Evolutionary conservation across 2,113 vertebrate genomes (phyloP).

Genomic region (Elephas maximus): DNA sequence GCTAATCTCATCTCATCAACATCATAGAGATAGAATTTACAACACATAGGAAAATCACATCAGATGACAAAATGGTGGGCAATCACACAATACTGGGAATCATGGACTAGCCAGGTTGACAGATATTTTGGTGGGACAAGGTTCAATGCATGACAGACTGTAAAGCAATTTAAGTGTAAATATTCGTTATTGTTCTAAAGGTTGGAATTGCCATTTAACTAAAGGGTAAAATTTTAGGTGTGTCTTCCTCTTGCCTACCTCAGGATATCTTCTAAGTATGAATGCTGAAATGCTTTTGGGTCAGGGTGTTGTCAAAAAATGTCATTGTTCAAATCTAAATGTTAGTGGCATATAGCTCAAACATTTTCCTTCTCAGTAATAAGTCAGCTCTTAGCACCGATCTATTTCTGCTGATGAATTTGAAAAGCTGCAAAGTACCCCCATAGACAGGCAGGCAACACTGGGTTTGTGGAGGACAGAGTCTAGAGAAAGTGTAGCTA

Average conservation of each 20-base stretch:
- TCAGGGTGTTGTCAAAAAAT: neutral
- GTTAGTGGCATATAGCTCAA: neutral
- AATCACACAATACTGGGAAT: too few species aligned
- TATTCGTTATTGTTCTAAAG: neutral
- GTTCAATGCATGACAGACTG: too few species aligned
- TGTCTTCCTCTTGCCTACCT: neutral
- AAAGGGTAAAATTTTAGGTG: neutral
- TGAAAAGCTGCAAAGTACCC: neutral
- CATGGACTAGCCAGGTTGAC: too few species aligned
- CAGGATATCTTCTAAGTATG: neutral
- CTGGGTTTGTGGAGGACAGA: too few species aligned
- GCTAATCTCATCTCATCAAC: too few species aligned
- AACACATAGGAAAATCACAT: too few species aligned
- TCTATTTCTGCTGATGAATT: neutral
- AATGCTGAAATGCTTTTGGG: neutral
- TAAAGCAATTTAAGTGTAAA: neutral
- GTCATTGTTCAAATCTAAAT: neutral
- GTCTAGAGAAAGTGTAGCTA: accelerated
- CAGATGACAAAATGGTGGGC: too few species aligned
- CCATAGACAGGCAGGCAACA: neutral
- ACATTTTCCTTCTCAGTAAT: neutral
- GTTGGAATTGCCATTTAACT: neutral
- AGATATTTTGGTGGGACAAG: too few species aligned
- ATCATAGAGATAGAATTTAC: too few species aligned
- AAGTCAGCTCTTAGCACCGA: neutral